Conservation (phyloP, 1,140 invertebrate species). For the Drosophila quadrilineata region DNA sequence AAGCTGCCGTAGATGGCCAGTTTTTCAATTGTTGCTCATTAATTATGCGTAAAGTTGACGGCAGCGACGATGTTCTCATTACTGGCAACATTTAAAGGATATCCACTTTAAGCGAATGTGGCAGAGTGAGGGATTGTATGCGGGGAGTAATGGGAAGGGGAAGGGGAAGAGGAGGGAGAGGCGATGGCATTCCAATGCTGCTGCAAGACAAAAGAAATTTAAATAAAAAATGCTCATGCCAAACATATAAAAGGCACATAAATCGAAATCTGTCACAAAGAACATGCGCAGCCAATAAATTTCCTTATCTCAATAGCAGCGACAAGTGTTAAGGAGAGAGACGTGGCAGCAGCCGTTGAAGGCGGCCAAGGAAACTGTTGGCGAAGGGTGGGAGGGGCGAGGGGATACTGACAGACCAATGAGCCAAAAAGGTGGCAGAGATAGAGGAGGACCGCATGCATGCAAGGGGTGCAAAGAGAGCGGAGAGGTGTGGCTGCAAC, state of each 20-base stretch:
- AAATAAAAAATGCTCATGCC: constrained; percentile 57
- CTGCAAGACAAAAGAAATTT: constrained; percentile 60
- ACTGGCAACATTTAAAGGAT: constrained; percentile 34
- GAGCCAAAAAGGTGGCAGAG: background rate
- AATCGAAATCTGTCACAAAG: constrained; percentile 80
- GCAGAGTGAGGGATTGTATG: background rate
- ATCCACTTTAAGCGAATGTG: constrained; percentile 27
- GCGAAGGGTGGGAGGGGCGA: no score
- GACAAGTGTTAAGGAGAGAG: constrained; percentile 68
- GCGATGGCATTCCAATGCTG: constrained; percentile 34
- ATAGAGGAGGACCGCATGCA: no score
- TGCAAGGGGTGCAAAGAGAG: background rate
- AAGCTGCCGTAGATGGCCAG: background rate
- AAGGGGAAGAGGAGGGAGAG: background rate
- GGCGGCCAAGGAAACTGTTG: no score
- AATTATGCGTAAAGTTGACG: constrained; percentile 16
- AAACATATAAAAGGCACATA: constrained; percentile 70
- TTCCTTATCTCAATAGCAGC: constrained; percentile 79
- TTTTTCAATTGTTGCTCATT: constrained; percentile 36
- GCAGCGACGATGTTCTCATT: constrained; percentile 20
- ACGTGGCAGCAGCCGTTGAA: background rate
- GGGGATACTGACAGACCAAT: constrained; percentile 6
- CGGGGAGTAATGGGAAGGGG: no score
- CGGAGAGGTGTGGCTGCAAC: constrained; percentile 4
- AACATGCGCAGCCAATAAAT: constrained; percentile 80